Conservation (phyloP, 1,140 invertebrate species). For the Cydia strobilella region DNA sequence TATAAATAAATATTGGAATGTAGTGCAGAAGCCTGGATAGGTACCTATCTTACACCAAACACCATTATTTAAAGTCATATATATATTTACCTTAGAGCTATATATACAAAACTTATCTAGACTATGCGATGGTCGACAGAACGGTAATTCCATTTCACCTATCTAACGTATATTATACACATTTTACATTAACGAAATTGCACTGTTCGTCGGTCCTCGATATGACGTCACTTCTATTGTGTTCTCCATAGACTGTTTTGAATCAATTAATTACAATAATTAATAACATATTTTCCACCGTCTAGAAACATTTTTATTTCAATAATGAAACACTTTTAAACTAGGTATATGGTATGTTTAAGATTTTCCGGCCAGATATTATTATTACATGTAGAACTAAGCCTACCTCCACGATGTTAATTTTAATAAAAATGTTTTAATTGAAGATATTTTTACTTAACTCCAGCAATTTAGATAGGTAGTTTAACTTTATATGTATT, state of each 20-base stretch:
- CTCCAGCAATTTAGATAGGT: too few species aligned
- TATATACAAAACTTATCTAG: slow-evolving; percentile 73
- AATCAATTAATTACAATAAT: neutral
- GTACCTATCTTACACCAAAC: slow-evolving; percentile 77
- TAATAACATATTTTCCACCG: too few species aligned
- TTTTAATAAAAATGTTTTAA: too few species aligned
- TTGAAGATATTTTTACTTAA: too few species aligned
- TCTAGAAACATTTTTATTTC: too few species aligned
- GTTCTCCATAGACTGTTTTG: neutral
- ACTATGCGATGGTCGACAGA: slow-evolving; percentile 70
- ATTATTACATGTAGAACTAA: too few species aligned
- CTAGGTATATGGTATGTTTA: too few species aligned
- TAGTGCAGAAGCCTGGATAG: slow-evolving; percentile 75
- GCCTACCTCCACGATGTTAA: too few species aligned
- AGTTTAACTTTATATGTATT: too few species aligned
- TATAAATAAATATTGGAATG: slow-evolving; percentile 76
- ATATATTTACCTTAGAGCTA: slow-evolving; percentile 57
- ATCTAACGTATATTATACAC: slow-evolving; percentile 74
- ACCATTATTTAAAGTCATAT: slow-evolving; percentile 71
- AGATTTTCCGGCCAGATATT: too few species aligned
- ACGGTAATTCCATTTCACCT: slow-evolving; percentile 74
- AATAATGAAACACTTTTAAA: too few species aligned
- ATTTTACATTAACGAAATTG: slow-evolving; percentile 74
- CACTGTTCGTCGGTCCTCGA: slow-evolving; percentile 68
- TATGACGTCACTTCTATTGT: slow-evolving; percentile 57